A percentile compares a stretch with the other conserved stretches of the same genome.
phyloP scores from a whole-genome alignment of 2,888 invertebrate species.

The Vanessa cardui region DNA sequence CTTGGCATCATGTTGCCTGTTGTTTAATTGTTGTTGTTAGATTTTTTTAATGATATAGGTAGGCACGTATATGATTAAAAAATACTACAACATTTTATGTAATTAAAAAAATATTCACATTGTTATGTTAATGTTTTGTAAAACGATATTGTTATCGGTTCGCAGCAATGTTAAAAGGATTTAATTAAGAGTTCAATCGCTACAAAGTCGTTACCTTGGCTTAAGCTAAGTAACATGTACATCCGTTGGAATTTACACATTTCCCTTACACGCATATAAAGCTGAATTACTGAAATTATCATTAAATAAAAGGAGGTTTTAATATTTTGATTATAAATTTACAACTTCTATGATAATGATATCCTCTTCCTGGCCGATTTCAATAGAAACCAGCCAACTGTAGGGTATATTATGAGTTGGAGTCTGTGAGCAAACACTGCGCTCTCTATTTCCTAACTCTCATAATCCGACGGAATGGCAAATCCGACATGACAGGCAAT shows the following conservation, averaged over 20 bases:
- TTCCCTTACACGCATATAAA: conserved; percentile 58
- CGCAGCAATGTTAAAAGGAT: conserved; percentile 2
- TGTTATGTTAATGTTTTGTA: background rate
- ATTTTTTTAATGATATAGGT: too few species aligned
- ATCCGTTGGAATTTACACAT: conserved; percentile 50
- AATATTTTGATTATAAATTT: background rate
- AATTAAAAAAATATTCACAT: conserved; percentile 8
- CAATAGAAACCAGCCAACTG: too few species aligned
- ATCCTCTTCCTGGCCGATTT: too few species aligned
- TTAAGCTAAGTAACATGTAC: conserved; percentile 22
- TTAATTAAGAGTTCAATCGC: conserved; percentile 6
- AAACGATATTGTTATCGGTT: background rate
- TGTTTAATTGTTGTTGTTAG: too few species aligned
- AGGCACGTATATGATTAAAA: background rate
- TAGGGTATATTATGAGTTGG: too few species aligned
- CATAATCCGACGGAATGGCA: too few species aligned
- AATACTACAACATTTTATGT: background rate
- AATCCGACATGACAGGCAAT: too few species aligned
- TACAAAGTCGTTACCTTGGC: conserved; percentile 5
- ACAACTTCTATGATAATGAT: background rate
- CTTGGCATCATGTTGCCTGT: too few species aligned
- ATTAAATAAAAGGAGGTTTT: conserved; percentile 19
- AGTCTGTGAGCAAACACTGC: too few species aligned
- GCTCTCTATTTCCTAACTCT: too few species aligned
- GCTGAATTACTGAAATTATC: conserved; percentile 48